Conservation (phyloP, 1,140 invertebrate species). For the Euglossa dilemma region DNA sequence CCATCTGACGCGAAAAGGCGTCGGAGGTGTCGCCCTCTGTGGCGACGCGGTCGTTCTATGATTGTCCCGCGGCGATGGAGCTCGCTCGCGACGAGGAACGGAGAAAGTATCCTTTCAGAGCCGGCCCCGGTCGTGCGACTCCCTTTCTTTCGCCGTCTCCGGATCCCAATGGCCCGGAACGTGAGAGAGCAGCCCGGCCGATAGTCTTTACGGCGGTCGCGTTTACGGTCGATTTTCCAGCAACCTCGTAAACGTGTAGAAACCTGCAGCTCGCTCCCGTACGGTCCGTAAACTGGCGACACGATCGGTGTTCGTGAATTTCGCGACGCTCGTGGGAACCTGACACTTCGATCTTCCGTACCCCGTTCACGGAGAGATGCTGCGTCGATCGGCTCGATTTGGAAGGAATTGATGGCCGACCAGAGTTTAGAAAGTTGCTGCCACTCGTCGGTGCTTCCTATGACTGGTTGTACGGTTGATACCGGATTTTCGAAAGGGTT, state of each 20-base stretch:
- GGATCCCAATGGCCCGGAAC: slow-evolving; percentile 56
- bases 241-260: slow-evolving; percentile 57
- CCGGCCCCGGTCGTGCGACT: slow-evolving; percentile 43
- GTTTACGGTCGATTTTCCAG: slow-evolving; percentile 58
- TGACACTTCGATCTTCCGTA: slow-evolving; percentile 78
- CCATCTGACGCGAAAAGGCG: neutral
- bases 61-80: slow-evolving; percentile 12
- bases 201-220: slow-evolving; percentile 47
- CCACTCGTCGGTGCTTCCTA: neutral
- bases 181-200: slow-evolving; percentile 42
- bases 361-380: slow-evolving; percentile 73
- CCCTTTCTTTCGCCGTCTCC: slow-evolving; percentile 39
- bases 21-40: neutral
- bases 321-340: slow-evolving; percentile 76
- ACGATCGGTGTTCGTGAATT: slow-evolving; percentile 62
- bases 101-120: slow-evolving; percentile 70
- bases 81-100: slow-evolving; percentile 35
- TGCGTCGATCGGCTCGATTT: slow-evolving; percentile 43
- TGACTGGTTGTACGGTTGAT: neutral
- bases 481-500: neutral
- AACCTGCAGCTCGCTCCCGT: slow-evolving; percentile 3
- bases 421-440: slow-evolving; percentile 1
- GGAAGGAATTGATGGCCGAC: neutral
- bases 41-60: slow-evolving; percentile 26
- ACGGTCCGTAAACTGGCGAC: slow-evolving; percentile 30